Evolutionary conservation across 2,797 vertebrate species (phyloP).

Genomic region (Centroberyx gerrardi): DNA sequence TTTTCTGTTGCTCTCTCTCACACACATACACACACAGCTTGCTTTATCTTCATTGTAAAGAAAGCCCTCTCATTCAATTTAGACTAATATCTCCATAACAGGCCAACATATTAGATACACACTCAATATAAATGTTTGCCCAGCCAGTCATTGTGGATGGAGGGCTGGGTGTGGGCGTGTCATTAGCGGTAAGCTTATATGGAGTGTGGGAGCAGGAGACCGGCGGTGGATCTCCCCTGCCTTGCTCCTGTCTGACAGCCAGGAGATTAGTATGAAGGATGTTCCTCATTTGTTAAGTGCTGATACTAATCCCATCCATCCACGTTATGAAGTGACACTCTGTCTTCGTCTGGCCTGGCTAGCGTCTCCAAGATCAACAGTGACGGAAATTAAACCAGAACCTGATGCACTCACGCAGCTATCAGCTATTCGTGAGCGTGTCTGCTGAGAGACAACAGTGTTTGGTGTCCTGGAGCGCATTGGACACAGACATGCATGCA

Average conservation of each 20-base stretch:
- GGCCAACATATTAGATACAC: background rate
- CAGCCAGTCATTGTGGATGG: conserved; percentile 33
- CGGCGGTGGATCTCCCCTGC: conserved; percentile 30
- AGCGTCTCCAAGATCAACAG: conserved; percentile 56
- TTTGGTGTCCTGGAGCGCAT: conserved; percentile 1
- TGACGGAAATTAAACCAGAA: conserved; percentile 74
- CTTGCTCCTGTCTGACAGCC: conserved; percentile 67
- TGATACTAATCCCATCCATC: conserved; percentile 75
- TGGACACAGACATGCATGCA: background rate
- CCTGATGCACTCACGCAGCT: conserved; percentile 43
- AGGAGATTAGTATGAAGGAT: conserved; percentile 79
- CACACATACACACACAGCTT: background rate
- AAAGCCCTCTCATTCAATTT: background rate
- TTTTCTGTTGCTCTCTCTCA: background rate
- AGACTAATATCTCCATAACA: background rate
- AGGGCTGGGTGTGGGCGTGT: conserved; percentile 61
- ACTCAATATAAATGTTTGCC: conserved; percentile 13
- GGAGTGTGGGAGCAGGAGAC: conserved; percentile 47
- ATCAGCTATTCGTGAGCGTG: conserved; percentile 44
- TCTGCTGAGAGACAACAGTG: background rate
- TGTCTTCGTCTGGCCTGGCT: conserved; percentile 63
- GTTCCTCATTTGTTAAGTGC: conserved; percentile 81
- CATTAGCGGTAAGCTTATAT: conserved; percentile 74
- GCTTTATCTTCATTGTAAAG: background rate
- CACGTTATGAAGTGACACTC: conserved; percentile 72